phyloP scores from a whole-genome alignment of 1,140 invertebrate species.

The Gryon sp. region DNA sequence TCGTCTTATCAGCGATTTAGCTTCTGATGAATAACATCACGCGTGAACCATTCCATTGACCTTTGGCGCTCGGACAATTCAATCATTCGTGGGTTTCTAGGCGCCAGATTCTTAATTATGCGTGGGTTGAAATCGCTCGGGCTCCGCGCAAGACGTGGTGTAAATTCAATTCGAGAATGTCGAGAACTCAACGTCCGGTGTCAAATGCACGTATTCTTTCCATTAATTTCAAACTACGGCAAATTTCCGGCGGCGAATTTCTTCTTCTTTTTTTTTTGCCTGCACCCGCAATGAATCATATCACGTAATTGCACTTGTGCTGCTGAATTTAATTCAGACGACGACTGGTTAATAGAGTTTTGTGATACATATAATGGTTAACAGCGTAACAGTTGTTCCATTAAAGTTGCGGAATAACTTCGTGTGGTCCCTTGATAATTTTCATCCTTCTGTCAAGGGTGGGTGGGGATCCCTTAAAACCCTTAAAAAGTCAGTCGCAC shows the following conservation, averaged over 20 bases:
- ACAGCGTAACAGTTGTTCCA: constrained; percentile 72
- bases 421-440: constrained; percentile 65
- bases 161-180: constrained; percentile 31
- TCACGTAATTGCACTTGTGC: not conserved
- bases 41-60: constrained; percentile 29
- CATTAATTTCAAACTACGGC: not conserved
- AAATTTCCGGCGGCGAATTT: constrained; percentile 5
- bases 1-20: too few relatives aligned
- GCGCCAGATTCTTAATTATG: constrained; percentile 67
- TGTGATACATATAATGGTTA: not conserved
- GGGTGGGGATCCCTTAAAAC: constrained; percentile 49
- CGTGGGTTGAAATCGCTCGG: constrained; percentile 67
- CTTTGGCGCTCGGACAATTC: constrained; percentile 70
- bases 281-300: too few relatives aligned
- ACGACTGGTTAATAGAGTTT: constrained; percentile 10
- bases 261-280: too few relatives aligned
- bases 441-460: constrained; percentile 26
- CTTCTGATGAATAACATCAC: too few relatives aligned
- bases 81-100: constrained; percentile 67
- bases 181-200: constrained; percentile 54
- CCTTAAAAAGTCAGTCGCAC: constrained; percentile 64
- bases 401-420: constrained; percentile 65
- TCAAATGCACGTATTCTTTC: not conserved
- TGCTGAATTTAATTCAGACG: not conserved
- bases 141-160: constrained; percentile 36